Evolutionary conservation across 2,888 invertebrate genomes (phyloP).

Genomic region (Cyrtodaria siliqua): DNA sequence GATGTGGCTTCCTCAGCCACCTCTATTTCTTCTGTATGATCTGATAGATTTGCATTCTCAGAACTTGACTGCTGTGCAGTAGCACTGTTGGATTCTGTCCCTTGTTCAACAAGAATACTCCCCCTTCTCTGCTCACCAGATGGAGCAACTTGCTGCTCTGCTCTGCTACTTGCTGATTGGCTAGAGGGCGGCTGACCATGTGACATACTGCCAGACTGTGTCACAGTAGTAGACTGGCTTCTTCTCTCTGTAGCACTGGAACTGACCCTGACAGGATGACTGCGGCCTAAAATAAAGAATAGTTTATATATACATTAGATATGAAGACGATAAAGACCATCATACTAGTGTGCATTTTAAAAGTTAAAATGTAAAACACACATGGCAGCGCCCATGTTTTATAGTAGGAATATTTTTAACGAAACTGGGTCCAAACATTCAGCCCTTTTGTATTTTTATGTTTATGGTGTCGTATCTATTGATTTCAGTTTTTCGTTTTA

Average conservation of each 20-base stretch:
- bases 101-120: constrained; percentile 43
- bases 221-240: constrained; percentile 14
- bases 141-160: neutral
- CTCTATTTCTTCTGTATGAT: constrained; percentile 66
- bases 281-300: constrained; percentile 68
- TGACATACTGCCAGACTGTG: constrained; percentile 52
- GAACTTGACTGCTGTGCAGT: neutral
- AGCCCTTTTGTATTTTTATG: too few species aligned
- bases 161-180: constrained; percentile 10
- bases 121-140: neutral
- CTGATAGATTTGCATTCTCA: constrained; percentile 13
- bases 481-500: too few species aligned
- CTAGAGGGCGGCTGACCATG: constrained; percentile 41
- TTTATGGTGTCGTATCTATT: too few species aligned
- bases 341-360: too few species aligned
- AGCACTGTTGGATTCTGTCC: constrained; percentile 34
- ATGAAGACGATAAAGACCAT: too few species aligned
- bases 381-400: too few species aligned
- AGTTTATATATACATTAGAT: neutral
- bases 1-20: constrained; percentile 81
- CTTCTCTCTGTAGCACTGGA: constrained; percentile 34
- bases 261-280: constrained; percentile 74
- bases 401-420: too few species aligned
- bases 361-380: too few species aligned
- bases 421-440: too few species aligned